These are phyloP conservation scores for Aldabrachelys gigantea DNA, from an alignment of 2,113 vertebrate species.

Conservation along the genomic window DNA sequence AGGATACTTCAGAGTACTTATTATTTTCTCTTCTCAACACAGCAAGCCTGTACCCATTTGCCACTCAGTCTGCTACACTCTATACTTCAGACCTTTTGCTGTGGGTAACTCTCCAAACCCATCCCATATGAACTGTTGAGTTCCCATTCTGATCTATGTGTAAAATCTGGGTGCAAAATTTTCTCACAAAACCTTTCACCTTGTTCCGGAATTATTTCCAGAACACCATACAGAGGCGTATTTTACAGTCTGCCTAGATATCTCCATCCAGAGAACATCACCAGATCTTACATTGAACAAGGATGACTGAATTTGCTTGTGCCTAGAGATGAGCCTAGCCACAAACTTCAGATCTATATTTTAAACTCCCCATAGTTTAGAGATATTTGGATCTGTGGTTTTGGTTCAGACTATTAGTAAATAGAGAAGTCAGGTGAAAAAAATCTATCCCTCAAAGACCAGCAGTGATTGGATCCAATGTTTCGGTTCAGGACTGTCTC, in stretches of 20 bases:
- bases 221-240: background rate
- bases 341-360: background rate
- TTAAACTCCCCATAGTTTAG: fast-evolving
- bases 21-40: background rate
- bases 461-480: background rate
- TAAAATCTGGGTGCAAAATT: background rate
- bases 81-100: background rate
- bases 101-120: background rate
- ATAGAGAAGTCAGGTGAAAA: background rate
- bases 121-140: background rate
- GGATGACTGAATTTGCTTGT: background rate
- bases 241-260: background rate
- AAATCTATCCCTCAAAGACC: background rate
- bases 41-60: background rate
- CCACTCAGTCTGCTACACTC: background rate
- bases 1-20: fast-evolving
- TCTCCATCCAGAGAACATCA: background rate
- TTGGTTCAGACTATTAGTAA: background rate
- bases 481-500: background rate
- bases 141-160: background rate
- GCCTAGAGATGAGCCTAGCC: background rate
- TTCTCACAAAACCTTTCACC: background rate
- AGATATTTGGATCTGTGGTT: fast-evolving
- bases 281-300: background rate
- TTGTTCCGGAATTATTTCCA: background rate